Evolutionary conservation across 2,888 invertebrate species (phyloP), one percentile per base, ranked within the genome.

Genomic region (Zaprionus lineosus): DNA sequence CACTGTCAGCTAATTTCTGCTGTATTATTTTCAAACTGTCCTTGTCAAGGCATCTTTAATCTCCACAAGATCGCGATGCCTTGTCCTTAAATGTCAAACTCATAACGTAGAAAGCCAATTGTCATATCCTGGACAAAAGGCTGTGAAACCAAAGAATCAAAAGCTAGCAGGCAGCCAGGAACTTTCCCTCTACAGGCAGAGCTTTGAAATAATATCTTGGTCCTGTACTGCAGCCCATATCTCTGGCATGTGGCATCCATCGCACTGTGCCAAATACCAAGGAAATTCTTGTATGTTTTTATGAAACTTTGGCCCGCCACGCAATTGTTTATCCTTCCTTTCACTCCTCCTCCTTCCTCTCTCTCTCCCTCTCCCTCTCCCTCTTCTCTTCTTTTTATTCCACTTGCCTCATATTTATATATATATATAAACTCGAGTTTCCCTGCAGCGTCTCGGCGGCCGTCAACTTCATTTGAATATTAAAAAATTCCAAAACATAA

Each of bases 401-500:
- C 26, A 34, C 50, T 31, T 41, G 15, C 16, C 24, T 4, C 14
- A 6, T 33, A n/a, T 36, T 28, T 29, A 55, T 40, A 34, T 36
- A 34, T 36, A 47, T 48, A 19, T n/a, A n/a, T n/a, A n/a, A n/a
- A n/a, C n/a, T n/a, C n/a, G n/a, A 44, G 40, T 39, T 44, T 44
- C 46, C 15, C 39, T 15, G 33, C 44, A 11, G 9, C 37, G 19
- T 8, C 37, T 29, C 24, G n/a, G 15, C 29, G 18, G 24, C 37
- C 48, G 55, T 58, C 57, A 41, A 70, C 75, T 79, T 81, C 79
- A 82, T 81, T 81, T 82, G 77, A 77, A 82, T 82, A 82, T 82
- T 82, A 81, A 81, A 81, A 81, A 81, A 81, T 81, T 81, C 81
- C 83, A 65, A 67, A 79, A 79, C 79, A 79, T 76, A 78, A 82